A percentile compares a stretch with the other conserved stretches of the same genome.
These are phyloP conservation scores for Lymantria dispar DNA, from an alignment of 2,888 invertebrate species.

Conservation along the genomic window DNA sequence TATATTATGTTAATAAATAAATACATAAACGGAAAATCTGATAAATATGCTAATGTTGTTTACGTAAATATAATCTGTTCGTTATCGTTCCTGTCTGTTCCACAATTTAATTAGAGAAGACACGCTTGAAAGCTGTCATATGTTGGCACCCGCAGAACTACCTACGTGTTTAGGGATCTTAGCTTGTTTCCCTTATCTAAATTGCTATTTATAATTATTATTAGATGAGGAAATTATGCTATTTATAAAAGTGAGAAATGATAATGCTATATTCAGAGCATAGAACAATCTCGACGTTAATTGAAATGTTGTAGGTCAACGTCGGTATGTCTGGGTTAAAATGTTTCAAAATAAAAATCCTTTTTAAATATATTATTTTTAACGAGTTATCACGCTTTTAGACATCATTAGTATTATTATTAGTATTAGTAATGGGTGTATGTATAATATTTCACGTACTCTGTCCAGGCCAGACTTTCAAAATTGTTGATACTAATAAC, in stretches of 20 bases:
- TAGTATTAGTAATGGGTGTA: too few relatives aligned
- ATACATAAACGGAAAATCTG: slow-evolving; percentile 19
- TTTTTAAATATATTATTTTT: too few relatives aligned
- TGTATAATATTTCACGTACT: too few relatives aligned
- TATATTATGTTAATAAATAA: not conserved
- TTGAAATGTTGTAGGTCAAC: too few relatives aligned
- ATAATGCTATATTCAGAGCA: not conserved
- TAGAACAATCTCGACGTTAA: too few relatives aligned
- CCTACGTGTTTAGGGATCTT: slow-evolving; percentile 44
- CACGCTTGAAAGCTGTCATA: slow-evolving; percentile 60
- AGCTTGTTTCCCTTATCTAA: slow-evolving; percentile 31
- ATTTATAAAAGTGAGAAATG: not conserved
- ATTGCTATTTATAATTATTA: slow-evolving; percentile 27
- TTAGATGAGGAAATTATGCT: slow-evolving; percentile 10
- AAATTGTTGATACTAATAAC: too few relatives aligned
- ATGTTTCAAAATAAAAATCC: too few relatives aligned
- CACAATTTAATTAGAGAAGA: slow-evolving; percentile 58
- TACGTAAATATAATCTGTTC: slow-evolving; percentile 36
- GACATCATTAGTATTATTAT: too few relatives aligned
- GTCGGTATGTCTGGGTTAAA: too few relatives aligned
- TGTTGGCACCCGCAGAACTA: slow-evolving; percentile 51
- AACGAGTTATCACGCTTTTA: too few relatives aligned
- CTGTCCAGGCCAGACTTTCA: too few relatives aligned
- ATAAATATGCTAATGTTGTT: slow-evolving; percentile 38
- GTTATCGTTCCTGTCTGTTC: slow-evolving; percentile 53